phyloP scores from a whole-genome alignment of 2,113 vertebrate genomes.

The Herpetotheres cachinnans region DNA sequence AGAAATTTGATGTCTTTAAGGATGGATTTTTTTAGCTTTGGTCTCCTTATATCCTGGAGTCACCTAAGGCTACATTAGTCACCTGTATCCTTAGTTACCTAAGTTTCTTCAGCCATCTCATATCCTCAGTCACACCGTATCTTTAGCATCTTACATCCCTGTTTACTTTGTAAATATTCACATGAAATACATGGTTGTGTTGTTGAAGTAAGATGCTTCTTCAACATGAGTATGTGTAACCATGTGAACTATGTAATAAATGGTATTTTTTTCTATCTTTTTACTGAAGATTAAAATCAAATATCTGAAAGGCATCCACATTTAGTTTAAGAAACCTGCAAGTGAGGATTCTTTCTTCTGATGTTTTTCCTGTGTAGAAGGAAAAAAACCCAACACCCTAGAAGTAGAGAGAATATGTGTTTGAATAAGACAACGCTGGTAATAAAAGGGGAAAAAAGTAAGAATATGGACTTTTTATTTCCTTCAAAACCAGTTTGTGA shows the following conservation, averaged over 20 bases:
- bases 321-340: neutral
- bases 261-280: neutral
- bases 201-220: neutral
- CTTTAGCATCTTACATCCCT: neutral
- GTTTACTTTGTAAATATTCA: neutral
- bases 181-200: neutral
- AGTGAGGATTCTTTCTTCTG: neutral
- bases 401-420: neutral
- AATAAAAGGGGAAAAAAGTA: neutral
- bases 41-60: neutral
- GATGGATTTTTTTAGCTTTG: neutral
- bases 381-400: fast-evolving
- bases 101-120: neutral
- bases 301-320: neutral
- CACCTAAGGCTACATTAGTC: neutral
- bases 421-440: neutral
- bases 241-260: neutral
- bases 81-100: neutral
- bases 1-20: neutral
- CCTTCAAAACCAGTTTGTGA: neutral
- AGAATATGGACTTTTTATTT: neutral
- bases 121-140: neutral
- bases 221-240: neutral
- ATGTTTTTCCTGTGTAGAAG: neutral
- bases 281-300: neutral